A percentile compares a stretch with the other conserved stretches of the same genome.
Conservation (phyloP, 92 coral and sea anemone species). For the Epizoanthus stellaris region DNA sequence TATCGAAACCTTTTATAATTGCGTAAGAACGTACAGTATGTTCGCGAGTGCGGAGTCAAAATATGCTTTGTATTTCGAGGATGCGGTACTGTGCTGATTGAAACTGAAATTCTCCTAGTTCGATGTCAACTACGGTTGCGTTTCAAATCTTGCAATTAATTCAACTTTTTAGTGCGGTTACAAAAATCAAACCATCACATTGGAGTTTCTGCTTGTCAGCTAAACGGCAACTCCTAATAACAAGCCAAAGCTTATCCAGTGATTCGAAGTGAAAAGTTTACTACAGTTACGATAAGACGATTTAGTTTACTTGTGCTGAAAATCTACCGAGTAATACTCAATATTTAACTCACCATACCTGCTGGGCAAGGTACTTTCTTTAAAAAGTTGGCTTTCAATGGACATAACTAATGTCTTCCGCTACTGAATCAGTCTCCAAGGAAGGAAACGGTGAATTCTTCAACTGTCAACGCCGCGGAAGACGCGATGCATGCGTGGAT, state of each 20-base stretch:
- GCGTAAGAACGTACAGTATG: neutral
- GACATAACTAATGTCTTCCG: slow-evolving; percentile 44
- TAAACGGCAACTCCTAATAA: neutral
- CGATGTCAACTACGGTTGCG: neutral
- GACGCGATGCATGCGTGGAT: slow-evolving; percentile 25
- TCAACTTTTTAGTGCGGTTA: neutral
- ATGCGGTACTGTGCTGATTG: slow-evolving; percentile 1
- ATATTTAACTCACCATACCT: neutral
- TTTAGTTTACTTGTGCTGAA: neutral
- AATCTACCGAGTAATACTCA: neutral
- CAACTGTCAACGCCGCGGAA: slow-evolving; percentile 25
- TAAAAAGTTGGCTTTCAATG: slow-evolving; percentile 28
- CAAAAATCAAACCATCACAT: slow-evolving; percentile 3
- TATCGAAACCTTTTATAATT: slow-evolving; percentile 21
- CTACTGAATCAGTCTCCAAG: slow-evolving; percentile 7
- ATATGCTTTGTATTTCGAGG: neutral
- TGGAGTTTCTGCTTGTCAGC: neutral
- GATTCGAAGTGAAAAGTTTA: slow-evolving; percentile 9
- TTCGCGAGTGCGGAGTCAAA: neutral
- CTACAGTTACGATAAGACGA: neutral
- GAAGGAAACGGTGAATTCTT: slow-evolving; percentile 25
- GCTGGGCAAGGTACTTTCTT: neutral
- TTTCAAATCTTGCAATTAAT: neutral
- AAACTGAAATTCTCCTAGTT: slow-evolving; percentile 18
- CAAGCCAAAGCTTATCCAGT: neutral